These are phyloP conservation scores for Myanophis thanlyinensis DNA, from an alignment of 2,113 vertebrate genomes.

Conservation along the genomic window DNA sequence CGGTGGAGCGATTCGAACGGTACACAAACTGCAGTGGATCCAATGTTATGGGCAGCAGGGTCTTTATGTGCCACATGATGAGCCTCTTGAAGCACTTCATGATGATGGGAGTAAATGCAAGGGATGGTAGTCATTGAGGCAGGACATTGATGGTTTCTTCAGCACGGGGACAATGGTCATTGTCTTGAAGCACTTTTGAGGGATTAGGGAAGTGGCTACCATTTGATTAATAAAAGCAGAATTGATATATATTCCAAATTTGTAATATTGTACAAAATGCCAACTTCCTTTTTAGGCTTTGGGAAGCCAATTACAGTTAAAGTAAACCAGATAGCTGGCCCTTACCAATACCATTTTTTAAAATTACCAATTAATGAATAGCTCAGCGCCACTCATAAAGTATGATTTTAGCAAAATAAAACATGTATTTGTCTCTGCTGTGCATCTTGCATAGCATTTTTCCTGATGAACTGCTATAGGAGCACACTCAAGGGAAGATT, in stretches of 20 bases:
- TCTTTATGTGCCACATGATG: too few species aligned
- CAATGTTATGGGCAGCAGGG: too few species aligned
- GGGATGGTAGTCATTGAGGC: too few species aligned
- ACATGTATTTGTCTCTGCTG: not conserved
- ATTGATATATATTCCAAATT: not conserved
- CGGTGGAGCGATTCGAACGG: too few species aligned
- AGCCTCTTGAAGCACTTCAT: too few species aligned
- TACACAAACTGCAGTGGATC: too few species aligned
- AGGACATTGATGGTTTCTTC: too few species aligned
- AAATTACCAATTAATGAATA: not conserved
- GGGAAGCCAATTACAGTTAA: not conserved
- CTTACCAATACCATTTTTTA: not conserved
- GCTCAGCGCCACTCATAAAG: not conserved
- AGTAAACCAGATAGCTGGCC: not conserved
- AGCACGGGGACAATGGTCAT: too few species aligned
- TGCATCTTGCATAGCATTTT: not conserved
- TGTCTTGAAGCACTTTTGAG: too few species aligned
- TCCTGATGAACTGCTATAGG: not conserved
- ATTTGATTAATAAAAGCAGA: not conserved
- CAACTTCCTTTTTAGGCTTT: not conserved
- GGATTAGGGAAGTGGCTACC: not conserved
- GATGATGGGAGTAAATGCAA: too few species aligned
- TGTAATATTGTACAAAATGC: not conserved
- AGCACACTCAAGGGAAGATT: not conserved
- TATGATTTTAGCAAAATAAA: not conserved